Percentiles rank a stretch among this genome's conserved stretches.
These are phyloP conservation scores for Oreochromis grahami DNA, from an alignment of 2,797 vertebrate genomes.

Conservation along the genomic window DNA sequence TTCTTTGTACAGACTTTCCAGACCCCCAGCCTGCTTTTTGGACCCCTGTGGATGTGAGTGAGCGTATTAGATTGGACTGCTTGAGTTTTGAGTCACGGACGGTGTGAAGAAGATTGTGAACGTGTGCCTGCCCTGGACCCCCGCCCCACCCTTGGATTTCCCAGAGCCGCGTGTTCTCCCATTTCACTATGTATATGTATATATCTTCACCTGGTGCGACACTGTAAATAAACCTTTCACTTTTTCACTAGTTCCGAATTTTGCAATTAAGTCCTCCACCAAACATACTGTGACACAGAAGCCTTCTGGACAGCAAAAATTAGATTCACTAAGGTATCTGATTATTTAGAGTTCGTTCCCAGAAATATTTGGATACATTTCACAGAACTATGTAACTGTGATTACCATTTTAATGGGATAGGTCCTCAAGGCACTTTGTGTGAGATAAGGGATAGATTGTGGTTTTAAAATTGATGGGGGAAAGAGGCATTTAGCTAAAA, in stretches of 20 bases:
- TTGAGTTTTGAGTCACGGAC: fast-evolving
- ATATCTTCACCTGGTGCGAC: background rate
- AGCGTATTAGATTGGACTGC: background rate
- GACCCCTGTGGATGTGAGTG: fast-evolving
- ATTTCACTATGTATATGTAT: background rate
- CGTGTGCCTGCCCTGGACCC: background rate
- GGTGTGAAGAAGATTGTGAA: background rate
- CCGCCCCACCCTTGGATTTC: background rate
- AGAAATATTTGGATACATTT: background rate
- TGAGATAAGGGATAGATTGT: background rate
- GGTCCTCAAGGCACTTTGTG: background rate
- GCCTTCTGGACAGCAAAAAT: background rate
- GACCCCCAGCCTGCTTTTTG: fast-evolving
- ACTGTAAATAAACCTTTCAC: background rate
- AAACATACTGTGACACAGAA: background rate
- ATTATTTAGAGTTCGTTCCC: background rate
- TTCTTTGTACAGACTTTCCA: background rate
- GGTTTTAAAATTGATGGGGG: background rate
- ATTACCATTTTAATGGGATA: background rate
- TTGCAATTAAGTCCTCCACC: background rate
- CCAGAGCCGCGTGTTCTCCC: fast-evolving
- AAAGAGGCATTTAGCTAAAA: background rate
- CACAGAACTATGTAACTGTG: fast-evolving
- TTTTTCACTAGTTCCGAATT: background rate
- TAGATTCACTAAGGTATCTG: background rate